Base-by-base conservation (phyloP, 2,113 vertebrate species). In the Dendropsophus ebraccatus region DNA sequence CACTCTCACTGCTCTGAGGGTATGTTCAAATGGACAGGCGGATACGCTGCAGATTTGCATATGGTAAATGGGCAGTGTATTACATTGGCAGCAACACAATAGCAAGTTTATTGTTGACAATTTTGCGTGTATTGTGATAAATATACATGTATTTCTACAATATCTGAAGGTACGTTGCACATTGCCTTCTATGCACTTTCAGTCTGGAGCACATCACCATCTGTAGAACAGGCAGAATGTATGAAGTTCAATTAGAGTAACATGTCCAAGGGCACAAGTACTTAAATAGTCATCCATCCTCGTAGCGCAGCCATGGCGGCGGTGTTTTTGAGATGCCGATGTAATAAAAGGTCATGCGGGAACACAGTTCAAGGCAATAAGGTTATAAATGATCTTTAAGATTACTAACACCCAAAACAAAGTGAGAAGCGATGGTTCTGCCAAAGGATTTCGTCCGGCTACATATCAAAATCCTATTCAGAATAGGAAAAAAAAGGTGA, bases 341-440 rank as follows among this genome's bases (percentile, higher is more conserved):
- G 78, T 86, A 69, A 80, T 84, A 67, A 80, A 58, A 70, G 75
- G 75, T 52, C 23, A 80, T 30, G 37, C 30, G 54, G 62, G 75
- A 79, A 85, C 83, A 70, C 83, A 67, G 47, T 80, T 69, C 84
- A 86, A 23, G 23, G 32, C 56, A 72, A 21, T 80, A 28, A 80
- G 62, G 54, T 50, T 45, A 77, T 84, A 76, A 65, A 70, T 70
- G 47, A 16, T n/a, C 30, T 50, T 35, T 56, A 28, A 47, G 25
- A 86, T 79, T 37, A 70, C 62, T 8, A 41, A 78, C 41, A 79
- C 16, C 49, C 60, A 37, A 49, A 70, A 86, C 21, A 80, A 65
- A 37, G 62, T 25, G 49, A 80, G 45, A 52, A 84, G 75, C 41
- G 76, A 79, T 45, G 62, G 30, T 13, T 56, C 32, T 17, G 60